Conservation (phyloP, 2,888 invertebrate genomes). For the Alloplasta piceator region DNA sequence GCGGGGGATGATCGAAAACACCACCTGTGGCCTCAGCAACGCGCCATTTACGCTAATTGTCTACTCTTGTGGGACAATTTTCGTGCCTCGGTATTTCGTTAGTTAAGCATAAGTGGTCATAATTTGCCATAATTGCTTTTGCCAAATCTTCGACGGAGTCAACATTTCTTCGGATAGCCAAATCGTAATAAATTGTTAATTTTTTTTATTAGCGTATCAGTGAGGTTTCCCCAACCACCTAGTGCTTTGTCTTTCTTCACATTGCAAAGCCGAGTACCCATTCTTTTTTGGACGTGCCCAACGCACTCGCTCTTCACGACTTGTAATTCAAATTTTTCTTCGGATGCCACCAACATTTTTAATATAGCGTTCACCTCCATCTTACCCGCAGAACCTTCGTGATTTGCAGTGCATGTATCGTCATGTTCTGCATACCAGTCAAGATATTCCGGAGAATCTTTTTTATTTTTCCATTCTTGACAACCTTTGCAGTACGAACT, state of each 20-base stretch:
- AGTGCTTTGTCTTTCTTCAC: constrained; percentile 53
- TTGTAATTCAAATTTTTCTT: constrained; percentile 28
- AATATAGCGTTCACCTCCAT: constrained; percentile 27
- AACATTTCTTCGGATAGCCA: constrained; percentile 67
- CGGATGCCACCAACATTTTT: constrained; percentile 27
- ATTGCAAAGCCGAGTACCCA: constrained; percentile 49
- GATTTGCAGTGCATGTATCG: constrained; percentile 14
- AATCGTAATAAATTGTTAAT: constrained; percentile 15
- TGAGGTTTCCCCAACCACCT: constrained; percentile 56
- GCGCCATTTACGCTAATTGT: constrained; percentile 62
- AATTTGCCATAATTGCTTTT: constrained; percentile 65
- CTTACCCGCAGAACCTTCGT: constrained; percentile 29
- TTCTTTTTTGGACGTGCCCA: constrained; percentile 37
- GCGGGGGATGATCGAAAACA: constrained; percentile 52
- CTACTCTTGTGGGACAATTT: constrained; percentile 59
- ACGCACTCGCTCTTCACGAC: constrained; percentile 35
- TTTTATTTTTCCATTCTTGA: constrained; percentile 42
- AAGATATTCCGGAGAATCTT: constrained; percentile 46
- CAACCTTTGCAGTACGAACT: constrained; percentile 45
- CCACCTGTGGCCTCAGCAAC: constrained; percentile 28
- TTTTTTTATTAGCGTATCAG: constrained; percentile 64
- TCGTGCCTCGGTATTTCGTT: constrained; percentile 64
- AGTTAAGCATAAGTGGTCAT: constrained; percentile 62
- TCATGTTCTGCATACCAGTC: constrained; percentile 58
- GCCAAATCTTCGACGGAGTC: constrained; percentile 64